Evolutionary conservation across 2,797 vertebrate species (phyloP).

Genomic region (Ara ararauna): DNA sequence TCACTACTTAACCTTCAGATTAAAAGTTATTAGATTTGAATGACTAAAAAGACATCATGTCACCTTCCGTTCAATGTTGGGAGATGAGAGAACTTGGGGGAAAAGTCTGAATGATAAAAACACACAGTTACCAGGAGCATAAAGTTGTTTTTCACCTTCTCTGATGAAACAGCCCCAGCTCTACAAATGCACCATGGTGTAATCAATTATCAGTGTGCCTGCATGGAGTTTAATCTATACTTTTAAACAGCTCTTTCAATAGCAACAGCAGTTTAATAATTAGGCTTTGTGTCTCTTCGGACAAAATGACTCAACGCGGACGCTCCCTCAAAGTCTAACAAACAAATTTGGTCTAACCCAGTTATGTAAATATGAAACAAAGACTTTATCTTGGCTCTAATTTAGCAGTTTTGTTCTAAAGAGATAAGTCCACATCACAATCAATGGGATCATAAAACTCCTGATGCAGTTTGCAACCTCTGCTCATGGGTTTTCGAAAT

Average conservation of each 20-base stretch:
- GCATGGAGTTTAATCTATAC: slow-evolving; percentile 14
- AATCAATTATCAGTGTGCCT: background rate
- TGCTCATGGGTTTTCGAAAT: slow-evolving; percentile 28
- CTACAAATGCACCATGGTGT: background rate
- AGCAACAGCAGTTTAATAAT: slow-evolving; percentile 71
- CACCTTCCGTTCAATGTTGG: slow-evolving; percentile 71
- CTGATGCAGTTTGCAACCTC: slow-evolving; percentile 64
- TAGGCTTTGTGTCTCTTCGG: slow-evolving; percentile 55
- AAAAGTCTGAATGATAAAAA: slow-evolving; percentile 48
- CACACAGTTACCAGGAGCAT: background rate
- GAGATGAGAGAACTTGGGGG: slow-evolving; percentile 58
- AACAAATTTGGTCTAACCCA: slow-evolving; percentile 76
- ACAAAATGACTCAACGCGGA: slow-evolving; percentile 69
- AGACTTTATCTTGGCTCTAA: slow-evolving; percentile 75
- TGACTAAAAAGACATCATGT: slow-evolving; percentile 81
- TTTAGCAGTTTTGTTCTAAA: slow-evolving; percentile 71
- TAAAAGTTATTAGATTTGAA: slow-evolving; percentile 86
- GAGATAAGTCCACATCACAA: slow-evolving; percentile 71
- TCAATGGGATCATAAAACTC: slow-evolving; percentile 67
- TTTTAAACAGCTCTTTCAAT: slow-evolving; percentile 53
- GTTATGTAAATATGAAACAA: slow-evolving; percentile 78
- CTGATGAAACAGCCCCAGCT: background rate
- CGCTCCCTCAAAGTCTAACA: slow-evolving; percentile 69
- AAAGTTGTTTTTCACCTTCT: background rate
- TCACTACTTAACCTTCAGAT: slow-evolving; percentile 87